phyloP scores from a whole-genome alignment of 2,888 invertebrate species.

The Trissolcus japonicus region DNA sequence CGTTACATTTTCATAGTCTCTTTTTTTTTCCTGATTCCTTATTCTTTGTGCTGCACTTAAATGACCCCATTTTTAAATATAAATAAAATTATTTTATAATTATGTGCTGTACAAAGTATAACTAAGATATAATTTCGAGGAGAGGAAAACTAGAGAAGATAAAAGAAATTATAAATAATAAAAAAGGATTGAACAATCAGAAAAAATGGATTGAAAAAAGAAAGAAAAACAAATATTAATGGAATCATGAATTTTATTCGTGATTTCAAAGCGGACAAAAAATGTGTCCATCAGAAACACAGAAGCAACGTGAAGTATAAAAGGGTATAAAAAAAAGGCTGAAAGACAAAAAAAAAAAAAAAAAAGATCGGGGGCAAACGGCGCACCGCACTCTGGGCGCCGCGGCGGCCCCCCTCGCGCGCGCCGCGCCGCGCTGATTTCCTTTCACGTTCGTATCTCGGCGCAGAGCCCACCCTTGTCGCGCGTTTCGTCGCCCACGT shows the following conservation, averaged over 20 bases:
- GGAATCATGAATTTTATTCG: conserved; percentile 30
- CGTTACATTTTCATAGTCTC: too few species aligned
- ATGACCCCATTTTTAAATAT: too few species aligned
- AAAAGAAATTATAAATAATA: not conserved
- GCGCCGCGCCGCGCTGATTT: conserved; percentile 52
- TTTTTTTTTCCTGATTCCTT: conserved; percentile 2
- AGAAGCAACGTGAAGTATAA: conserved; percentile 18
- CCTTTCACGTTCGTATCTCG: conserved; percentile 56
- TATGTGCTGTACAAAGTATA: not conserved
- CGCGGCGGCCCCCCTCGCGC: conserved; percentile 51
- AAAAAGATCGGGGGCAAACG: conserved; percentile 14
- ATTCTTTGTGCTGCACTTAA: not conserved
- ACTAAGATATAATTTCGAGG: not conserved
- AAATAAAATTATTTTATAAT: not conserved
- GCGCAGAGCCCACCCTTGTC: conserved; percentile 6
- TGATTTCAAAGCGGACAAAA: conserved; percentile 21
- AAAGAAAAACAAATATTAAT: conserved; percentile 7
- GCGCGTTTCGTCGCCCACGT: conserved; percentile 29
- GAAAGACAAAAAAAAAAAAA: conserved; percentile 9
- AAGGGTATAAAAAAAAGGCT: conserved; percentile 7
- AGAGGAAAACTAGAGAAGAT: not conserved
- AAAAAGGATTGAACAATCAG: not conserved
- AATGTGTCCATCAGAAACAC: conserved; percentile 22
- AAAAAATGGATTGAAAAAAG: conserved; percentile 4
- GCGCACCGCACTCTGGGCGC: conserved; percentile 44